Evolutionary conservation across 2,797 vertebrate species (phyloP).

Genomic region (Gallinago nigripennis): DNA sequence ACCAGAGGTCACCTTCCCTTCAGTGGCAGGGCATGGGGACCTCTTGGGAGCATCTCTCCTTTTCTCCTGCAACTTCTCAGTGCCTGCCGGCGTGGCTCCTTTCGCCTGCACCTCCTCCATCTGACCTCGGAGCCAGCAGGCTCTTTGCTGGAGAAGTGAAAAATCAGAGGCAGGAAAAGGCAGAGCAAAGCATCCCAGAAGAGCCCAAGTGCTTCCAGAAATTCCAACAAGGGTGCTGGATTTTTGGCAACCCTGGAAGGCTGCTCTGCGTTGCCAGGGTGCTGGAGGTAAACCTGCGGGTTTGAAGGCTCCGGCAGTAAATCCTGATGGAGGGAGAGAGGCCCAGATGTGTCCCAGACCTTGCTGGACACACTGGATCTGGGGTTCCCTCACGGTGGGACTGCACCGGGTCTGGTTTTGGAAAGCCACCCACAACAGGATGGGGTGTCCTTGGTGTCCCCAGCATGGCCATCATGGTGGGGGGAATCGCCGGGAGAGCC

Average conservation of each 20-base stretch:
- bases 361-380: background rate
- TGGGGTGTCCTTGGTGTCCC: fast-evolving
- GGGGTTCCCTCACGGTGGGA: background rate
- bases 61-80: background rate
- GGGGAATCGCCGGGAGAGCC: fast-evolving
- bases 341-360: fast-evolving
- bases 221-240: background rate
- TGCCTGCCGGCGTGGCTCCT: background rate
- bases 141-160: background rate
- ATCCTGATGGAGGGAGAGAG: background rate
- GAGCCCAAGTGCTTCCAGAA: background rate
- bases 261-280: fast-evolving
- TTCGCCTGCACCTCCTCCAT: background rate
- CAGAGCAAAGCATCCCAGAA: background rate
- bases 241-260: background rate
- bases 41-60: background rate
- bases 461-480: fast-evolving
- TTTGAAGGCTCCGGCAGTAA: background rate
- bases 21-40: background rate
- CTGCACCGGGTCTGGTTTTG: background rate
- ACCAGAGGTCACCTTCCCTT: background rate
- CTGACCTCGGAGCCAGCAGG: fast-evolving
- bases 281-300: background rate
- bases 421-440: background rate
- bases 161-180: background rate